These are phyloP conservation scores for Mylabris sibirica DNA, from an alignment of 2,888 invertebrate genomes.

Conservation along the genomic window DNA sequence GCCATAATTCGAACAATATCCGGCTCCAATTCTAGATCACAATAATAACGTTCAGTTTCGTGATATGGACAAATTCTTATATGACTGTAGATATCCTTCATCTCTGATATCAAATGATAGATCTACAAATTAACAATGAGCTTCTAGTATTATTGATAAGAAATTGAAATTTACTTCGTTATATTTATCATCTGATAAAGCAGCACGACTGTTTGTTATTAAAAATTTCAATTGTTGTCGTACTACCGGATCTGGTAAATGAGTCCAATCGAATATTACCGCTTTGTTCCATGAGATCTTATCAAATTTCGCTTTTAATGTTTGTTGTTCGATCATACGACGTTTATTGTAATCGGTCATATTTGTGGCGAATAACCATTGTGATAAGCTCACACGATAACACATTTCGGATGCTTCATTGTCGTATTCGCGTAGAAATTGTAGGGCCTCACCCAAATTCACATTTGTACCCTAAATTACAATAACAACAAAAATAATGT, in stretches of 20 bases:
- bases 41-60: slow-evolving; percentile 64
- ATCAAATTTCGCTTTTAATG: slow-evolving; percentile 76
- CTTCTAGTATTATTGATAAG: background rate
- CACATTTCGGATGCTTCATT: slow-evolving; percentile 77
- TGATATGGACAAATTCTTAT: slow-evolving; percentile 76
- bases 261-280: slow-evolving; percentile 72
- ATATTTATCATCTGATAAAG: slow-evolving; percentile 76
- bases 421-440: slow-evolving; percentile 77
- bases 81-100: slow-evolving; percentile 80
- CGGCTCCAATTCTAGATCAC: slow-evolving; percentile 69
- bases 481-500: slow-evolving; percentile 8
- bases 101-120: slow-evolving; percentile 75
- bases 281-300: slow-evolving; percentile 78
- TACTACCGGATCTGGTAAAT: slow-evolving; percentile 71
- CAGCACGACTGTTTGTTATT: slow-evolving; percentile 75
- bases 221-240: slow-evolving; percentile 76
- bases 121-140: slow-evolving; percentile 63
- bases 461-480: slow-evolving; percentile 68
- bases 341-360: slow-evolving; percentile 76
- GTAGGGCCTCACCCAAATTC: slow-evolving; percentile 72
- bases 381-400: slow-evolving; percentile 73
- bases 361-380: slow-evolving; percentile 81
- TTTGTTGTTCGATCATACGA: slow-evolving; percentile 76
- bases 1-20: slow-evolving; percentile 73
- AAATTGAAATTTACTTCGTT: slow-evolving; percentile 67